phyloP scores from a whole-genome alignment of 2,888 invertebrate species.

The Griposia aprilina region DNA sequence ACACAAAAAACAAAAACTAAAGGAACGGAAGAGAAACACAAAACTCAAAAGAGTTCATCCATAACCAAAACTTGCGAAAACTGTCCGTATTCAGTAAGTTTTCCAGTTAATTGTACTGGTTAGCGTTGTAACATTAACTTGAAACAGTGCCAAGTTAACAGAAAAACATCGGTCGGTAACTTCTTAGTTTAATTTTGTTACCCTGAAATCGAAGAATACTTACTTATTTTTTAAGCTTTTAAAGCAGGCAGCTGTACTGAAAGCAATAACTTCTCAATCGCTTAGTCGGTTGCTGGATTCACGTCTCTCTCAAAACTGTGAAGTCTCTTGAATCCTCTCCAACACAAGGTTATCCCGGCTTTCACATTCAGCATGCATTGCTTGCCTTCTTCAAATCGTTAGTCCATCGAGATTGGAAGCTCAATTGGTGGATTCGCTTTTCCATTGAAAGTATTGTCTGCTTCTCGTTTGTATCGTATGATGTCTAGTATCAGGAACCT shows the following conservation, averaged over 20 bases:
- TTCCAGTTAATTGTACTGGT: conserved; percentile 53
- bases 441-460: not conserved
- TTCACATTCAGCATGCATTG: not conserved
- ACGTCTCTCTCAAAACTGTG: not conserved
- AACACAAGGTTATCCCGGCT: not conserved
- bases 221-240: not conserved
- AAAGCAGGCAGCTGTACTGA: not conserved
- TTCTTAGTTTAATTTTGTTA: conserved; percentile 33
- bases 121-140: conserved; percentile 47
- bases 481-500: not conserved
- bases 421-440: not conserved
- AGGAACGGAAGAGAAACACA: conserved; percentile 6
- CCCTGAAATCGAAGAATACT: not conserved
- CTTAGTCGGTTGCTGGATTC: not conserved
- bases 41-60: not conserved
- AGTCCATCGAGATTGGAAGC: not conserved
- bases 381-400: not conserved
- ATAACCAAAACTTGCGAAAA: conserved; percentile 36
- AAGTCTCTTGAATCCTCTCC: not conserved
- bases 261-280: not conserved
- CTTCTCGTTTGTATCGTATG: not conserved
- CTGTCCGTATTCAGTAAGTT: conserved; percentile 40
- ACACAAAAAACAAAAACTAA: not conserved
- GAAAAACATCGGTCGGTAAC: conserved; percentile 44
- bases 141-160: conserved; percentile 58